Evolutionary conservation across 2,888 invertebrate species (phyloP).

Genomic region (Hirtodrosophila duncani): DNA sequence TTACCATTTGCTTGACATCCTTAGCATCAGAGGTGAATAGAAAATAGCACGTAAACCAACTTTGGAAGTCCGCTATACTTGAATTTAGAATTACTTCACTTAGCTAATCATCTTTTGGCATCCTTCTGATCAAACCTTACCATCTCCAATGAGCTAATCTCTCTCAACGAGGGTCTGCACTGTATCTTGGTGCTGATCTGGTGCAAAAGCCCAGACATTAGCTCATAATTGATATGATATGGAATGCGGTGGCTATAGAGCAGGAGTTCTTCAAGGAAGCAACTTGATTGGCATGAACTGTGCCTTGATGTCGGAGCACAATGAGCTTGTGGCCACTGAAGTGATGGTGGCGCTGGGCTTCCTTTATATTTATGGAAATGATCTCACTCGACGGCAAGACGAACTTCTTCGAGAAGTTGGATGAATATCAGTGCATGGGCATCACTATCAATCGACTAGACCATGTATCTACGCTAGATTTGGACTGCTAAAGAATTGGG

Average conservation of each 20-base stretch:
- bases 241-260: slow-evolving; percentile 96
- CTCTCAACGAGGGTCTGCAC: slow-evolving; percentile 98
- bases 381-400: slow-evolving; percentile 99
- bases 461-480: slow-evolving; percentile 88
- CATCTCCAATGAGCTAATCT: slow-evolving; percentile 99
- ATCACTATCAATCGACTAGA: slow-evolving; percentile 86
- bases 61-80: too few species aligned
- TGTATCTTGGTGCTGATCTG: slow-evolving; percentile 98
- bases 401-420: slow-evolving; percentile 99
- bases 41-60: too few species aligned
- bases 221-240: slow-evolving; percentile 89
- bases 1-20: too few species aligned
- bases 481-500: slow-evolving; percentile 89
- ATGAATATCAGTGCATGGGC: slow-evolving; percentile 98
- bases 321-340: slow-evolving; percentile 99
- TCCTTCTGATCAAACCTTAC: too few species aligned
- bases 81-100: too few species aligned
- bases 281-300: slow-evolving; percentile 99
- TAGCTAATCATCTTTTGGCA: too few species aligned
- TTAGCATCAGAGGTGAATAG: too few species aligned
- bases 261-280: slow-evolving; percentile 98
- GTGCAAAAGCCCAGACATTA: slow-evolving; percentile 91
- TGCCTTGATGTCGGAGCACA: slow-evolving; percentile 95
- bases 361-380: slow-evolving; percentile 99
- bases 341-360: slow-evolving; percentile 91